Base-by-base conservation (phyloP, 2,113 vertebrate genomes). In the Sturnus vulgaris region DNA sequence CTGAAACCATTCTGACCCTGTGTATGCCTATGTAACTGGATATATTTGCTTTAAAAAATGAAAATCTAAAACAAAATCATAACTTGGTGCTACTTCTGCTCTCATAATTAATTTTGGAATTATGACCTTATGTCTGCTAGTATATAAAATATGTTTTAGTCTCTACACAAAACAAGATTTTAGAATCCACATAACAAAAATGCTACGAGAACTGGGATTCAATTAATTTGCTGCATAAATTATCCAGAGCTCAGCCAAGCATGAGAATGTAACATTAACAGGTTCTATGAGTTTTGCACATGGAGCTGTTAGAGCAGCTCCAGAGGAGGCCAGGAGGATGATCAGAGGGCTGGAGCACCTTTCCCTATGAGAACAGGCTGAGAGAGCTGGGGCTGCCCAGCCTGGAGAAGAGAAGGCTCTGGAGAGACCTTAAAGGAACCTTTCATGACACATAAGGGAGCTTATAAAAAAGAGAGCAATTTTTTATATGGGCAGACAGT, bases 211-310 rank as follows among this genome's bases (percentile, higher is more conserved):
- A 65, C 21, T 61, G 33, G 33, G 11, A 89, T 69, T 82, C 63
- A 66, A 30, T 22, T 88, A 16, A 63, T 93, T 59, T 83, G 19
- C 55, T 91, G 70, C 33, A 68, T 52, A 77, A 85, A 88, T 80
- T 72, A 79, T 12, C 21, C 11, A 76, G 40, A 82, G 18, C 50
- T 87, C 70, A 91, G 61, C 50, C 50, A 94, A 64, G 55, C 50
- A n/a, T 46, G 46, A 59, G 37, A 63, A 82, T 44, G 21, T 17
- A 64, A 60, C 35, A 60, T 64, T 52, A 83, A 63, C 25, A 88
- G 63, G 35, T 77, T 61, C 71, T 49, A 20, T 35, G 75, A 81
- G 44, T 60, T 90, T 52, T 69, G 33, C 63, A 79, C 47, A n/a
- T 4, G 11, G 73, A 46, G 8, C 17, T 40, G 25, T 49, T 20